Conservation (phyloP, 2,113 vertebrate species). For the Chrysochloris asiatica region DNA sequence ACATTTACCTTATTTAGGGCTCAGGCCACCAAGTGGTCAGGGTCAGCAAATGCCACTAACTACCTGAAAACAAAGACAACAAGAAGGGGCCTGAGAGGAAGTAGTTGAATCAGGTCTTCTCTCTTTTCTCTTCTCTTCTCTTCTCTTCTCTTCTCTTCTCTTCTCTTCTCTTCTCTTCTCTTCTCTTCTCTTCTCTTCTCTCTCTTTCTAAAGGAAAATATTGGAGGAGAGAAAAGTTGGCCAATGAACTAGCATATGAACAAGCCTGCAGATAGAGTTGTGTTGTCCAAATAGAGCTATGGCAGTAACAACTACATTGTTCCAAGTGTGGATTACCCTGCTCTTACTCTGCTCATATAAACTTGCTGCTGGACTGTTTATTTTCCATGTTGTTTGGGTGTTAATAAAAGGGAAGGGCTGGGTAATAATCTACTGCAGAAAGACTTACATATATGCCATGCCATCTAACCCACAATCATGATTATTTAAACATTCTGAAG, state of each 20-base stretch:
- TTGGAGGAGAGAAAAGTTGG: slow-evolving; percentile 55
- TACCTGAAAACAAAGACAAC: slow-evolving; percentile 79
- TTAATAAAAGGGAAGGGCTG: slow-evolving; percentile 70
- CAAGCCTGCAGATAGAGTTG: slow-evolving; percentile 83
- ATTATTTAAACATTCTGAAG: slow-evolving; percentile 57
- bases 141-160: too few species aligned
- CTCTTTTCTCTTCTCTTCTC: too few species aligned
- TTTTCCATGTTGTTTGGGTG: slow-evolving; percentile 20
- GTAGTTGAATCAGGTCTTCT: too few species aligned
- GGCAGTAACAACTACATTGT: slow-evolving; percentile 59
- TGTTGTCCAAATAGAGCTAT: slow-evolving; percentile 77
- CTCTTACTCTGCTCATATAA: neutral
- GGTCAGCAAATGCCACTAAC: slow-evolving; percentile 88
- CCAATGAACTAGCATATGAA: slow-evolving; percentile 59
- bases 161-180: too few species aligned
- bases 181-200: slow-evolving; percentile 71
- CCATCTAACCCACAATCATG: slow-evolving; percentile 21
- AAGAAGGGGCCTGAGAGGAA: slow-evolving; percentile 41
- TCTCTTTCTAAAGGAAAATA: slow-evolving; percentile 71
- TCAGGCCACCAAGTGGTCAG: slow-evolving; percentile 78
- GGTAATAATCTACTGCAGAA: slow-evolving; percentile 43
- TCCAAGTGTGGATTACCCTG: slow-evolving; percentile 61
- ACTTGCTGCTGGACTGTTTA: slow-evolving; percentile 51
- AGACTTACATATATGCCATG: slow-evolving; percentile 32
- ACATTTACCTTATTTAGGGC: slow-evolving; percentile 75